phyloP scores from a whole-genome alignment of 2,797 vertebrate species.

The Amblyopsis hoosieri region DNA sequence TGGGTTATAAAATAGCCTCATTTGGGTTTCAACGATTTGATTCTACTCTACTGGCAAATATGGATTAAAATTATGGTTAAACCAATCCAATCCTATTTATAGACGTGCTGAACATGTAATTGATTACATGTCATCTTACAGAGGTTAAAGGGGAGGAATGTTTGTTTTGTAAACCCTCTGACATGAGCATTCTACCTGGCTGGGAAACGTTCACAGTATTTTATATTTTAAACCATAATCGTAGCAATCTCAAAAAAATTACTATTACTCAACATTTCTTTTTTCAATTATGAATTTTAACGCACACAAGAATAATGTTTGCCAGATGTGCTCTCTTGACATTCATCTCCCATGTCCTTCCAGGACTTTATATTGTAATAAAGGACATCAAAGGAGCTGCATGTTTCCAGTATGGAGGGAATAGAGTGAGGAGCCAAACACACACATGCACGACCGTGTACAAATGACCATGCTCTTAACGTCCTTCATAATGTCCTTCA shows the following conservation, averaged over 20 bases:
- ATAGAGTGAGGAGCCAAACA: conserved; percentile 55
- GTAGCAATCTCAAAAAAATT: conserved; percentile 50
- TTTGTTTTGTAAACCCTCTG: conserved; percentile 1
- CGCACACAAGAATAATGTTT: conserved; percentile 62
- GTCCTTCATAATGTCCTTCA: conserved; percentile 32
- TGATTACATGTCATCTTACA: conserved; percentile 21
- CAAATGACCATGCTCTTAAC: conserved; percentile 2
- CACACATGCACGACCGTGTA: conserved; percentile 40
- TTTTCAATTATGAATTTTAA: conserved; percentile 51
- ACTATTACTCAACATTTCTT: conserved; percentile 43
- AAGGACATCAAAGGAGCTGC: conserved; percentile 55
- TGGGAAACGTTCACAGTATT: conserved; percentile 23
- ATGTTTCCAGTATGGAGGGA: conserved; percentile 42
- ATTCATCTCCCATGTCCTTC: conserved; percentile 47
- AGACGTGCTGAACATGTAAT: conserved; percentile 40
- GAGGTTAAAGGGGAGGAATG: background rate
- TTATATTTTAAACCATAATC: conserved; percentile 37
- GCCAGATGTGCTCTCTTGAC: conserved; percentile 62
- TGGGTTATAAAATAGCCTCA: conserved; percentile 37
- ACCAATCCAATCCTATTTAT: conserved; percentile 39
- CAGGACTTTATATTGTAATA: conserved; percentile 64
- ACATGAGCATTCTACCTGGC: conserved; percentile 5
- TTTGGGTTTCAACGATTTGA: conserved; percentile 40
- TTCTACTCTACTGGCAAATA: conserved; percentile 24
- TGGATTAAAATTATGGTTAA: conserved; percentile 22